Percentiles rank a stretch among this genome's conserved stretches.
Evolutionary conservation across 2,113 vertebrate species (phyloP).

Genomic region (Chaetura pelagica): DNA sequence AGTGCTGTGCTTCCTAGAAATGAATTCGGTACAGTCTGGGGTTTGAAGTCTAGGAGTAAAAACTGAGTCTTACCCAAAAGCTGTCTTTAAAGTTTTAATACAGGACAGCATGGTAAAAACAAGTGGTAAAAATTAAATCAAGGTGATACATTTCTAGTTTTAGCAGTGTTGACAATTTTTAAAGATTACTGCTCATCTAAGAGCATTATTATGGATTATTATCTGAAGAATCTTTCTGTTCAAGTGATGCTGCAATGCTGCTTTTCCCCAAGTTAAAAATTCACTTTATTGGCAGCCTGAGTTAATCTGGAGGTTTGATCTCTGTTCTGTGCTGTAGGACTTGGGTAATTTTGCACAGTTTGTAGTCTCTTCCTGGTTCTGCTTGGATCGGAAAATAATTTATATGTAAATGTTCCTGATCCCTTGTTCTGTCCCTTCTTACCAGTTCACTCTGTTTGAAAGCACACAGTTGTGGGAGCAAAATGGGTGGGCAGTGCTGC

Average conservation of each 20-base stretch:
- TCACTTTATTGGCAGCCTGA: background rate
- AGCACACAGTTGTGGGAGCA: background rate
- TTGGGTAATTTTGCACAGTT: constrained; percentile 24
- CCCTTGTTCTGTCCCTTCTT: background rate
- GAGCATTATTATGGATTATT: background rate
- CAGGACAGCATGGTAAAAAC: too few relatives aligned
- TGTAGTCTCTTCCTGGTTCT: background rate
- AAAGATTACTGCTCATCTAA: background rate
- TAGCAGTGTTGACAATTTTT: background rate
- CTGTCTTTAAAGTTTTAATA: background rate
- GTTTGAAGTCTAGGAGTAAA: background rate
- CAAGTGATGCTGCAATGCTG: background rate
- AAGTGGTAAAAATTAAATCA: background rate
- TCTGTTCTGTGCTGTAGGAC: background rate
- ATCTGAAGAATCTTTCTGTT: background rate
- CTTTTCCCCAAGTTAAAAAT: background rate
- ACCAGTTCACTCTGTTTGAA: constrained; percentile 31
- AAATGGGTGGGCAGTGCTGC: background rate
- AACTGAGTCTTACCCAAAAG: background rate
- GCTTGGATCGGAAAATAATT: constrained; percentile 39
- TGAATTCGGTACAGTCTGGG: background rate
- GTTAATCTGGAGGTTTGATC: constrained; percentile 13
- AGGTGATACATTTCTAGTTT: background rate
- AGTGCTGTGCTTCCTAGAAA: fast-evolving
- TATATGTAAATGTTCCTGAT: constrained; percentile 50